Conservation (phyloP, 1,140 invertebrate species). For the Drosophila trapezifrons region DNA sequence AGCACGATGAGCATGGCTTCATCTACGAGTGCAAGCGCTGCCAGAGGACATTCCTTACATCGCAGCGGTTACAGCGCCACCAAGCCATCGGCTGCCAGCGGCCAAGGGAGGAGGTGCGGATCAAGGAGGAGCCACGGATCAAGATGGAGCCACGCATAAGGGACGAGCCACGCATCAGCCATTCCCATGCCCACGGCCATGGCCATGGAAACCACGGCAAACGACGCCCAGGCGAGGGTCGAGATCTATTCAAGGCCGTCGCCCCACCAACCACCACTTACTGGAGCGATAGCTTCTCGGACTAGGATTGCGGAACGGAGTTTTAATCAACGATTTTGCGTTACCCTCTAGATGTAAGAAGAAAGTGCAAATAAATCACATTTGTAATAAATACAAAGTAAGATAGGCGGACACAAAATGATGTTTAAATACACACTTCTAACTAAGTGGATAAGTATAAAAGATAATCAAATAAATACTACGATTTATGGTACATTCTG, state of each 20-base stretch:
- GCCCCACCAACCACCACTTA: constrained; percentile 84
- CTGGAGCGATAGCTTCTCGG: constrained; percentile 85
- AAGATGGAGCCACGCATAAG: constrained; percentile 26
- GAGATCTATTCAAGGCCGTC: constrained; percentile 84
- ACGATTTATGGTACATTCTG: constrained; percentile 6
- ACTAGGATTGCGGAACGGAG: constrained; percentile 58
- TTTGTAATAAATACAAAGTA: constrained; percentile 53
- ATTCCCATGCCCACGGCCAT: constrained; percentile 27
- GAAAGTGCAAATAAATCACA: constrained; percentile 49
- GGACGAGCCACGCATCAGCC: constrained; percentile 21
- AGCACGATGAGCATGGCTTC: constrained; percentile 71
- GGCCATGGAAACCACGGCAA: constrained; percentile 31
- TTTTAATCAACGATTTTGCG: constrained; percentile 49
- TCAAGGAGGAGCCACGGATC: constrained; percentile 25
- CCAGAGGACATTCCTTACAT: constrained; percentile 70
- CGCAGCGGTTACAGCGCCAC: constrained; percentile 65
- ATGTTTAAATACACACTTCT: constrained; percentile 7
- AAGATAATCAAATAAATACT: constrained; percentile 26
- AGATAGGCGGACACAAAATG: constrained; percentile 9
- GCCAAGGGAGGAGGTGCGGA: constrained; percentile 14
- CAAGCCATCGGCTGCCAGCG: constrained; percentile 60
- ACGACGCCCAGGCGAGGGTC: constrained; percentile 59
- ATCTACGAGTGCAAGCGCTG: constrained; percentile 78
- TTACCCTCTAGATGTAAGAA: constrained; percentile 38
- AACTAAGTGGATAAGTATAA: constrained; percentile 17